Evolutionary conservation across 2,113 vertebrate species (phyloP).

Genomic region (Tragelaphus buxtoni): DNA sequence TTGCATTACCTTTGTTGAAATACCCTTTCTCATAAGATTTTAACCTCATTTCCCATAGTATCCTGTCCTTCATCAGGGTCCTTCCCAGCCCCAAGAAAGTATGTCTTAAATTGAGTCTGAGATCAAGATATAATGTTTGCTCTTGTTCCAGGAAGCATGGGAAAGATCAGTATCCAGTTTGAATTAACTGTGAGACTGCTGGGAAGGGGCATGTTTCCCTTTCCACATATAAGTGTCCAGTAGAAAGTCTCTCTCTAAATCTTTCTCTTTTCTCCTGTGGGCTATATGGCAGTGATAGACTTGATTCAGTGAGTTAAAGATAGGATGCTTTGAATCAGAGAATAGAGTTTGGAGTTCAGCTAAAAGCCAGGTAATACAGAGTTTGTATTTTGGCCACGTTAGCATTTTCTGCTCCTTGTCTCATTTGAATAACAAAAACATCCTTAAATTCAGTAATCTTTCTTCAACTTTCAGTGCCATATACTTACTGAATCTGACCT

Average conservation of each 20-base stretch:
- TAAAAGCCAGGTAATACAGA: not conserved
- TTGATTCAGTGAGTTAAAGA: not conserved
- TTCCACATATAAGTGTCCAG: not conserved
- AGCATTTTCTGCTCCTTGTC: not conserved
- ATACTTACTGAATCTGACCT: conserved; percentile 17
- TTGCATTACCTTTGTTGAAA: conserved; percentile 27
- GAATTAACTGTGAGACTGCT: not conserved
- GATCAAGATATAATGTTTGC: not conserved
- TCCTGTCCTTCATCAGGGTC: not conserved
- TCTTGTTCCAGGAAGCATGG: conserved; percentile 23
- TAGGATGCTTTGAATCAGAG: not conserved
- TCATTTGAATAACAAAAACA: conserved; percentile 20
- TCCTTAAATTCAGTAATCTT: conserved; percentile 35
- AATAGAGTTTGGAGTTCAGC: not conserved
- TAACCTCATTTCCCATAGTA: not conserved
- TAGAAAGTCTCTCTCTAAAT: not conserved
- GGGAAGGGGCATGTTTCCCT: not conserved
- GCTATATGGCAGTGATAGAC: not conserved
- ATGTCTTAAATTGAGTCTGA: conserved; percentile 28
- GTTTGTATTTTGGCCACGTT: conserved; percentile 4
- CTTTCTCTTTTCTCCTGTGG: not conserved
- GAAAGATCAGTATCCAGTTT: conserved; percentile 26
- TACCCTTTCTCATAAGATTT: not conserved
- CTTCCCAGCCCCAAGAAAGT: not conserved
- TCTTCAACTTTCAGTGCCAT: not conserved